Evolutionary conservation across 2,888 invertebrate species (phyloP).

Genomic region (Lithophane socia): DNA sequence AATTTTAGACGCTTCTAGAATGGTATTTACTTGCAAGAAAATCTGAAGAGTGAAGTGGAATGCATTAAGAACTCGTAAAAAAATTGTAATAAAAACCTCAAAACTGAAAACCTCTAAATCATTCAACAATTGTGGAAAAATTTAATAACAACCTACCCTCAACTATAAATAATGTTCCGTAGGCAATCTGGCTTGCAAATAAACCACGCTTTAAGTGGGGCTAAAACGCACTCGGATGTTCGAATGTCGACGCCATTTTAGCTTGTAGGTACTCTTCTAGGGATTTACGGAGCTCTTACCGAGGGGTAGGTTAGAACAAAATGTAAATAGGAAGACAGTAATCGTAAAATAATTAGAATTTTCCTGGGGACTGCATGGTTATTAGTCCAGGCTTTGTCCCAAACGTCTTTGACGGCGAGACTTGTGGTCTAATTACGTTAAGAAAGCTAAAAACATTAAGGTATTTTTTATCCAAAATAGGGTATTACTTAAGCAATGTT

Average conservation of each 20-base stretch:
- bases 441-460: neutral
- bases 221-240: constrained; percentile 79
- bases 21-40: neutral
- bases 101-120: constrained; percentile 56
- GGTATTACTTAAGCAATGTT: constrained; percentile 35
- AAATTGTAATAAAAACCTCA: constrained; percentile 19
- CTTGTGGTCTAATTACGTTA: neutral
- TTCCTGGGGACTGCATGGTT: constrained; percentile 21
- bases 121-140: constrained; percentile 63
- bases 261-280: constrained; percentile 70
- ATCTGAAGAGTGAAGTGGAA: neutral
- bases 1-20: neutral
- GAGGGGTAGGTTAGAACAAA: constrained; percentile 64
- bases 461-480: constrained; percentile 7
- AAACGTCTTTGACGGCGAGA: neutral
- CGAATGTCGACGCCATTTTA: constrained; percentile 76
- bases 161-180: constrained; percentile 78
- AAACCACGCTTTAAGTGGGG: constrained; percentile 80
- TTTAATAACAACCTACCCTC: constrained; percentile 74
- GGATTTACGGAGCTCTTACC: constrained; percentile 63
- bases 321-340: constrained; percentile 64
- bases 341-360: constrained; percentile 68
- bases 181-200: constrained; percentile 80
- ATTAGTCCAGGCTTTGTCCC: constrained; percentile 8
- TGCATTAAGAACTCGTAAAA: neutral